Evolutionary conservation across 2,797 vertebrate species (phyloP), one percentile per base, ranked within the genome.

Genomic region (Rallus crepitans): DNA sequence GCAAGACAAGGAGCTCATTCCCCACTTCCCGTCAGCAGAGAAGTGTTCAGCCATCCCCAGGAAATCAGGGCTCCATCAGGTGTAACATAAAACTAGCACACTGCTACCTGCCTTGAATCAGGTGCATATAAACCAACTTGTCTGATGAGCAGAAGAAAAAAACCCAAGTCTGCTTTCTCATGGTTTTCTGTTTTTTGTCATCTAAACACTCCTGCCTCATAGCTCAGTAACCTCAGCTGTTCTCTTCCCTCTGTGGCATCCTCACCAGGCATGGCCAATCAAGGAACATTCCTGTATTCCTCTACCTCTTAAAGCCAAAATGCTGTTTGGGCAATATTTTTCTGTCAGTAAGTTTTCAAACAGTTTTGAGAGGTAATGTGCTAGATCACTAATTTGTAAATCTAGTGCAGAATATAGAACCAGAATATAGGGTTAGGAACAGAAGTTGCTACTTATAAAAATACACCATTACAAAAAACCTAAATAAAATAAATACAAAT

Each of bases 1-100:
- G 9, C 48, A 63, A 42, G 69, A 9, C 6, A 35, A 57, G 12
- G 64, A 65, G 33, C 31, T 82, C 4, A 33, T 55, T 71, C 59
- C 15, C 12, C 6, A 1, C 33, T 42, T 70, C 12, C 19, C 27
- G 13, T 12, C 0, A 1, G 21, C 61, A 57, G 30, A 23, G 42
- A 40, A 2, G 21, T 20, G 18, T 73, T 47, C 4, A 11, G 15
- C 27, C 45, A 28, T 40, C 16, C 31, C 42, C 23, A 48, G 45
- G 27, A 76, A 35, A 55, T 27, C 59, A 27, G 31, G 18, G 15
- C 33, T 72, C 33, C 33, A 11, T 37, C 23, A 65, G 3, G 7
- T 59, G 18, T 27, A 16, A 42, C 15, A 23, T 5, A 56, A 66
- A 42, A 33, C 35, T 66, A 68, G 12, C 12, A 19, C 35, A 2